A percentile compares a stretch with the other conserved stretches of the same genome.
Conservation (phyloP, 1,140 invertebrate species). For the Drosophila lacteicornis region DNA sequence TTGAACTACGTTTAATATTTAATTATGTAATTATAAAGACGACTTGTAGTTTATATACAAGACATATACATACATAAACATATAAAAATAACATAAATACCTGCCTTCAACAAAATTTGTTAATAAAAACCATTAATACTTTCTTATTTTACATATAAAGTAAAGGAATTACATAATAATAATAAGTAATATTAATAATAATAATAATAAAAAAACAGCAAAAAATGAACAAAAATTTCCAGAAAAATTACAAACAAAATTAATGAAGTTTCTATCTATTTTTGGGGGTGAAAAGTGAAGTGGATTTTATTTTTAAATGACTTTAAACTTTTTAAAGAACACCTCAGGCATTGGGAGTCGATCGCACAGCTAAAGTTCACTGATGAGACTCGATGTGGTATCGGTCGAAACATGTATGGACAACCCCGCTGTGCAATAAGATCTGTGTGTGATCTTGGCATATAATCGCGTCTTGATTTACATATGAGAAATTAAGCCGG, state of each 20-base stretch:
- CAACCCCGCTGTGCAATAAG: too few relatives aligned
- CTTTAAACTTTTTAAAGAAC: too few relatives aligned
- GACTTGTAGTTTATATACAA: constrained; percentile 81
- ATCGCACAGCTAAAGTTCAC: too few relatives aligned
- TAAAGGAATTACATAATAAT: constrained; percentile 81
- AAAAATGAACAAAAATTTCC: constrained; percentile 50
- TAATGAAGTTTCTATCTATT: not conserved
- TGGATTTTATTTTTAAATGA: too few relatives aligned
- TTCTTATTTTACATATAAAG: constrained; percentile 82
- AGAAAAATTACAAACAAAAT: constrained; percentile 43
- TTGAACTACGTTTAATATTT: constrained; percentile 66
- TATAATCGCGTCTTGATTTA: too few relatives aligned
- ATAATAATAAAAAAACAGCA: constrained; percentile 9
- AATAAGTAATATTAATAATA: constrained; percentile 5
- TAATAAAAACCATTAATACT: constrained; percentile 81
- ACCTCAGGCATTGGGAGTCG: too few relatives aligned
- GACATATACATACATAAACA: constrained; percentile 71
- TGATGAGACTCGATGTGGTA: too few relatives aligned
- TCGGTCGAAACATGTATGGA: too few relatives aligned
- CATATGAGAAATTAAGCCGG: too few relatives aligned
- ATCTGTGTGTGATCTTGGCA: too few relatives aligned
- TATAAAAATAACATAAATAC: constrained; percentile 81
- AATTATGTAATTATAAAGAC: constrained; percentile 72
- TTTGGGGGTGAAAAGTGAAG: not conserved
- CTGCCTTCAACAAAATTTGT: constrained; percentile 80